Conservation (phyloP, 2,888 invertebrate genomes). For the Perithous albicinctus region DNA sequence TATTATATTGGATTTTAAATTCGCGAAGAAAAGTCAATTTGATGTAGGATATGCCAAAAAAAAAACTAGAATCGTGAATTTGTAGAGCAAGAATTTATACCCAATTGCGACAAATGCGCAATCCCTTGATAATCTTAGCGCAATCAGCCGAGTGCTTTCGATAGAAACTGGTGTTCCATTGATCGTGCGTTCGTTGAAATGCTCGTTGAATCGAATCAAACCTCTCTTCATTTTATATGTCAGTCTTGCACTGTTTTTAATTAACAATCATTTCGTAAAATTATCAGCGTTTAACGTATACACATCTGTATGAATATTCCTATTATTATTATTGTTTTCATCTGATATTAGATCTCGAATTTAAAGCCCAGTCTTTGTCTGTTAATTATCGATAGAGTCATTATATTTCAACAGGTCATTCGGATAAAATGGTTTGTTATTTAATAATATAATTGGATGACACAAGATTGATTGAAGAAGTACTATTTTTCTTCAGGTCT, state of each 20-base stretch:
- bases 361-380: not conserved
- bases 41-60: too few species aligned
- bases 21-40: not conserved
- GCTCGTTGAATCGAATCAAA: too few species aligned
- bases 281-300: too few species aligned
- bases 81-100: too few species aligned
- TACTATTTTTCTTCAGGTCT: too few species aligned
- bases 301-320: too few species aligned
- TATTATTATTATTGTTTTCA: not conserved
- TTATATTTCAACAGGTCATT: too few species aligned
- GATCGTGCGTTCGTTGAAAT: too few species aligned
- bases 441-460: too few species aligned
- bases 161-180: slow-evolving; percentile 12
- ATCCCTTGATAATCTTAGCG: slow-evolving; percentile 56
- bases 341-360: not conserved
- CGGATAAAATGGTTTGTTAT: too few species aligned
- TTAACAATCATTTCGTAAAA: not conserved
- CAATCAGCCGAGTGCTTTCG: slow-evolving; percentile 59
- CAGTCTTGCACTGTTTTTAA: not conserved
- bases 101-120: not conserved
- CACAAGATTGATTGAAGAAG: too few species aligned
- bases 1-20: not conserved
- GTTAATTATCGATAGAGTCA: not conserved
- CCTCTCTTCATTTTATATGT: not conserved
- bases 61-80: too few species aligned